Conservation (phyloP, 37 sponge, comb jelly and placozoan genomes). For the Dysidea cf. avara region DNA sequence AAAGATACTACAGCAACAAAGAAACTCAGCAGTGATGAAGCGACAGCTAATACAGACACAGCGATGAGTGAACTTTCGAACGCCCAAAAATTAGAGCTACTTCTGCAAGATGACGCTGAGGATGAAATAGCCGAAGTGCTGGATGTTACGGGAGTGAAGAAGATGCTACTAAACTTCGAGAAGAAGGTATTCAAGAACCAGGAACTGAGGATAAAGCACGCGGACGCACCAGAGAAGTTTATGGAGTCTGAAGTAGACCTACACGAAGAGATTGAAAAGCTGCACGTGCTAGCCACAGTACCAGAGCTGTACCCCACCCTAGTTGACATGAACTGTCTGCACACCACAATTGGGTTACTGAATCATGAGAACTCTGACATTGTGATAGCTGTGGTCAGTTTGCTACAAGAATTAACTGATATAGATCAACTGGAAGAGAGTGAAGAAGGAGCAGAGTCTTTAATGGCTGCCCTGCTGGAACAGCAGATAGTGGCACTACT, state of each 20-base stretch:
- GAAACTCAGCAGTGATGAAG: too few species aligned
- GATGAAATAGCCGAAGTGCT: conserved; percentile 66
- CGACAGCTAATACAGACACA: too few species aligned
- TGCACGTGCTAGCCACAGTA: conserved; percentile 83
- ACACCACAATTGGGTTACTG: conserved; percentile 81
- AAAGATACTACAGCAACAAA: too few species aligned
- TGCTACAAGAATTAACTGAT: conserved; percentile 95
- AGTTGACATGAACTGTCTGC: conserved; percentile 56
- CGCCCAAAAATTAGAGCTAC: too few species aligned
- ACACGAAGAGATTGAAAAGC: conserved; percentile 90
- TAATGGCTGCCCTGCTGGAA: conserved; percentile 73
- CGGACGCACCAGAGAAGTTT: conserved; percentile 90
- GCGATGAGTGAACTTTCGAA: too few species aligned
- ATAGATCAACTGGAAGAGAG: conserved; percentile 76
- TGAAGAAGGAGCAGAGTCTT: conserved; percentile 74
- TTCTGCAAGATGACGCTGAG: too few species aligned
- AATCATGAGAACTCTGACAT: conserved; percentile 94
- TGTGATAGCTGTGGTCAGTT: conserved; percentile 77
- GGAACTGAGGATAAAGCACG: conserved; percentile 92
- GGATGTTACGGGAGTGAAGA: conserved; percentile 73
- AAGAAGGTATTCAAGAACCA: conserved; percentile 89
- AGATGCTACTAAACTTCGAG: conserved; percentile 89
- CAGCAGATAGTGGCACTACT: conserved; percentile 83
- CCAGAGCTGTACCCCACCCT: conserved; percentile 86
- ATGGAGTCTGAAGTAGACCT: conserved; percentile 97